Conservation (phyloP, 2,113 vertebrate species). For the Puntigrus tetrazona region DNA sequence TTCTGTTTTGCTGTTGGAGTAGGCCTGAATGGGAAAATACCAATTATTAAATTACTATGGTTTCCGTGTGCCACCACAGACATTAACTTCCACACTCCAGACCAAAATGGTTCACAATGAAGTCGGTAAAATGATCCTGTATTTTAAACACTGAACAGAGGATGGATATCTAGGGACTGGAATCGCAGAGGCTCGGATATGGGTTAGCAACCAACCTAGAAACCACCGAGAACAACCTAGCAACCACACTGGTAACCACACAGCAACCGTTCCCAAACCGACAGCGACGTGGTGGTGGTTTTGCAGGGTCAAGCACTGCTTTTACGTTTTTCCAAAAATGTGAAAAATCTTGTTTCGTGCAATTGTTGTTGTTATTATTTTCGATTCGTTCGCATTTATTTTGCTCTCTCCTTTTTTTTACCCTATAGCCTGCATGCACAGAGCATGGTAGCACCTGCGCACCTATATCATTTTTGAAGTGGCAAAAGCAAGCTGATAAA, state of each 20-base stretch:
- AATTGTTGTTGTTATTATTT: background rate
- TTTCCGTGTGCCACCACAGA: background rate
- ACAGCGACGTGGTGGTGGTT: background rate
- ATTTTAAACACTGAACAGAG: background rate
- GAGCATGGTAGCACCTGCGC: background rate
- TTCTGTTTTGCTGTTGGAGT: background rate
- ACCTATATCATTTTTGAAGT: conserved; percentile 18
- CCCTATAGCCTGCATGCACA: background rate
- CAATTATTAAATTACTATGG: background rate
- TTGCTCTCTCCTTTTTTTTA: background rate
- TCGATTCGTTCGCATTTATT: background rate
- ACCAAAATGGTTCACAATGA: background rate
- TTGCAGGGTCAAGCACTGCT: background rate
- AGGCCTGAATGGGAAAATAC: background rate
- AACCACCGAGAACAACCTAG: background rate
- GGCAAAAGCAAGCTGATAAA: conserved; percentile 1
- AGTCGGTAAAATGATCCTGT: background rate
- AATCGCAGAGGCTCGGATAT: background rate
- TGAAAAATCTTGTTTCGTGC: background rate
- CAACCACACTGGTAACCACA: background rate
- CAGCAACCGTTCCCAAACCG: background rate
- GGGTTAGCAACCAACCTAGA: background rate
- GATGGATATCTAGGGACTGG: background rate
- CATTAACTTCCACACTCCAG: background rate
- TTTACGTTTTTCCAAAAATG: background rate